Base-by-base conservation (phyloP, 2,888 invertebrate species). In the Pseudococcus jackbeardsleyi region DNA sequence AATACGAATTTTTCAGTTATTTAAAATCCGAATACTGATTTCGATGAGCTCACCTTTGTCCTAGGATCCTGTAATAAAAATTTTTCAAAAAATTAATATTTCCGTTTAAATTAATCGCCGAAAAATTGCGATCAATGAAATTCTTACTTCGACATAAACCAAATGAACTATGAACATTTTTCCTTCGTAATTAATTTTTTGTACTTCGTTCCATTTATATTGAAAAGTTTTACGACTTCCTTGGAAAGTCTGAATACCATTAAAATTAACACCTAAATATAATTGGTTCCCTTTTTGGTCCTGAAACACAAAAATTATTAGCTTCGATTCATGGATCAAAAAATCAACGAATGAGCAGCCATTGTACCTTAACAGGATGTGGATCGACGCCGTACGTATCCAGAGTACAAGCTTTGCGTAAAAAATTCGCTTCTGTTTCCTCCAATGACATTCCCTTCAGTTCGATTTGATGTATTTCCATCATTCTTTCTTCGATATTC, bases 381-480 rank as follows among this genome's bases (percentile, higher is more conserved):
- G 99, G 99, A 92, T 99, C 99, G 54, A 99, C 96, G 42, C 99
- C 99, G 91, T 99, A 99, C 0, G 99, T 98, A 92, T 99, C 99
- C 89, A 99, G 93, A 90, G 96, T 95, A 90, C 96, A 95, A 72
- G 98, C 97, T 91, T 97, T 96, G 92, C 96, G 96, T 90, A 99
- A 94, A 92, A 99, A 99, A 90, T 95, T 94, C 89, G 95, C 94
- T 92, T 99, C 98, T 0, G 97, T 96, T 90, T 96, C 96, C 88
- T 96, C 95, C 2, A 97, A 95, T 85, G 96, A 95, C 92, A 97
- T 96, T 82, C 96, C 97, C 90, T 96, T 95, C 84, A 98, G 94
- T 88, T 96, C 95, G 87, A 95, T 95, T 90, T 96, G 96, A 92
- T 99, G 99, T 89, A 97, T 93, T 89, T 98, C 97, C 93, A 96